Evolutionary conservation across 2,888 invertebrate genomes (phyloP).

Genomic region (Euplexia lucipara): DNA sequence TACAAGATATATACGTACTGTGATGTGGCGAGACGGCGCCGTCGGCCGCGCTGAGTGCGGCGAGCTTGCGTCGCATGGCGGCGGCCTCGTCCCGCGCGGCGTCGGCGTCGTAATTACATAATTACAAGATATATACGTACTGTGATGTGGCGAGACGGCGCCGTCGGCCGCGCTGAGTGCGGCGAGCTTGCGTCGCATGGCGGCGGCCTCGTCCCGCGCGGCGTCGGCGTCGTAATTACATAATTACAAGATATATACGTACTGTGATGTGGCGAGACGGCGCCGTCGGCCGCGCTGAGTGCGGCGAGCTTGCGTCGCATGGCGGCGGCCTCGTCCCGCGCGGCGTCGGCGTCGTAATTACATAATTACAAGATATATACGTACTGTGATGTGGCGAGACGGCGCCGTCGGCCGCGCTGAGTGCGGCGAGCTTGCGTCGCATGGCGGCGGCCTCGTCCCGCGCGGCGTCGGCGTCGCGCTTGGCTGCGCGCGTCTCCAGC

Average conservation of each 20-base stretch:
- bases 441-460: constrained; percentile 82
- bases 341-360: background rate
- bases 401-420: constrained; percentile 73
- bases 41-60: background rate
- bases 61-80: constrained; percentile 58
- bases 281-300: background rate
- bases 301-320: constrained; percentile 58
- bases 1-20: constrained; percentile 65
- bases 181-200: constrained; percentile 80
- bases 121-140: constrained; percentile 60
- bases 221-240: constrained; percentile 91
- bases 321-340: background rate
- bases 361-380: constrained; percentile 48
- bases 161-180: constrained; percentile 42
- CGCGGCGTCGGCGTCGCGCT: constrained; percentile 95
- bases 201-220: constrained; percentile 83
- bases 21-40: constrained; percentile 64
- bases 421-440: constrained; percentile 79
- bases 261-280: constrained; percentile 69
- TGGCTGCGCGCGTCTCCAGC: constrained; percentile 95
- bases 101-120: background rate
- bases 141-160: constrained; percentile 73
- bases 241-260: constrained; percentile 48
- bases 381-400: constrained; percentile 78
- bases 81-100: background rate